Base-by-base conservation (phyloP, 2,797 vertebrate species). In the Meriones psammophilus region DNA sequence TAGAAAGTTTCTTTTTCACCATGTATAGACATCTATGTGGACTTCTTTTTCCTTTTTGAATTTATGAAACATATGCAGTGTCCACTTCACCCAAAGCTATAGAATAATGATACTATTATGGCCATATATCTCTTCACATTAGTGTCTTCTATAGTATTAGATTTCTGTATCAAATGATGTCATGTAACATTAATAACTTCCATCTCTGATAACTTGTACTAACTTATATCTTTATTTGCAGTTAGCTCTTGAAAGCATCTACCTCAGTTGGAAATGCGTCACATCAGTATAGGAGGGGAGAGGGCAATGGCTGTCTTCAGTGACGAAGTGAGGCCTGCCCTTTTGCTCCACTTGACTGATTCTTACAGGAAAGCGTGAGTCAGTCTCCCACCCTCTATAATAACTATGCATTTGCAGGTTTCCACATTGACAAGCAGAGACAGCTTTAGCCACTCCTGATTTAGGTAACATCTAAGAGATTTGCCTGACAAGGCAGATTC, bases 401-500 rank as follows among this genome's bases (percentile, higher is more conserved):
- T 89, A 97, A 97, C 84, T 94, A n/a, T 96, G 80, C 26, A 30
- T 96, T 98, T 97, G 62, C 79, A 97, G 92, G 96, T 98, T 96
- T 78, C 88, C 33, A 42, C 50, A 71, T 76, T 5, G 5, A 96
- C 90, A 98, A 96, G 94, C 83, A 94, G 92, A 94, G 95, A 98
- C 96, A 96, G 96, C 96, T 97, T 95, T 95, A 98, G 96, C 96
- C 97, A 96, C 3, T 97, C 96, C 96, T 98, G 98, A 98, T 98
- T 98, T 98, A 98, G 92, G 96, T 96, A 98, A 98, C 97, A 98
- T 98, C 97, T 98, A 97, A 98, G 97, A 98, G 94, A 91, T 97
- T 97, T 97, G 91, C 95, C 97, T 98, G 98, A 98, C 98, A 99
- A 98, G 98, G 97, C 96, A 98, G 97, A 50, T 98, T 98, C 97